These are phyloP conservation scores for Pammene fasciana DNA, from an alignment of 2,888 invertebrate genomes.

Conservation along the genomic window DNA sequence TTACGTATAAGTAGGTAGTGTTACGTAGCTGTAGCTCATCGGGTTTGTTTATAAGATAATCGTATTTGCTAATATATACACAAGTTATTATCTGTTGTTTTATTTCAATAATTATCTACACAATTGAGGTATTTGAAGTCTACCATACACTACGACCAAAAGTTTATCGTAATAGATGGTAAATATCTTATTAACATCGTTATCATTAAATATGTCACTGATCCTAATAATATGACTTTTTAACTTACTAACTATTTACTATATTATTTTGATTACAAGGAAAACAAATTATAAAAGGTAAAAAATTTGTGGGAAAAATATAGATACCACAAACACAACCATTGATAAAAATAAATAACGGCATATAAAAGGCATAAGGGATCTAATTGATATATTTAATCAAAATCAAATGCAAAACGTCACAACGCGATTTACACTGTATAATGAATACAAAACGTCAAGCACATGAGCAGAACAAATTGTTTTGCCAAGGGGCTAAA, in stretches of 20 bases:
- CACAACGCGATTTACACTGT: not conserved
- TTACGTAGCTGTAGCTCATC: conserved; percentile 2
- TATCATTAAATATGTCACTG: not conserved
- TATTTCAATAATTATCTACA: not conserved
- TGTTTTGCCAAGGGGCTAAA: not conserved
- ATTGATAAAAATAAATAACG: conserved; percentile 18
- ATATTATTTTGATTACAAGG: conserved; percentile 10
- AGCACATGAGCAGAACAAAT: not conserved
- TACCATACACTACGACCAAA: not conserved
- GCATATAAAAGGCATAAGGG: not conserved
- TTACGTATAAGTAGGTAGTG: conserved; percentile 19
- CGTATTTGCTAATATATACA: not conserved
- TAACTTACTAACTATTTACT: not conserved
- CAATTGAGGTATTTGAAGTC: conserved; percentile 12
- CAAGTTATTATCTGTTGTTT: conserved; percentile 3
- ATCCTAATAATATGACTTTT: not conserved
- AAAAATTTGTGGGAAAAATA: conserved; percentile 15
- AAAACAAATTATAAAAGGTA: conserved; percentile 16
- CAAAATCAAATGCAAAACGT: not conserved
- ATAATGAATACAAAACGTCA: not conserved
- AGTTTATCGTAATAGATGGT: not conserved
- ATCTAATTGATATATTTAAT: conserved; percentile 4
- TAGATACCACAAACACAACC: conserved; percentile 23
- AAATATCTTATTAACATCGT: not conserved
- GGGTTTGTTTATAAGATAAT: not conserved